phyloP scores from a whole-genome alignment of 1,140 invertebrate genomes.

The Mizuhopecten yessoensis region DNA sequence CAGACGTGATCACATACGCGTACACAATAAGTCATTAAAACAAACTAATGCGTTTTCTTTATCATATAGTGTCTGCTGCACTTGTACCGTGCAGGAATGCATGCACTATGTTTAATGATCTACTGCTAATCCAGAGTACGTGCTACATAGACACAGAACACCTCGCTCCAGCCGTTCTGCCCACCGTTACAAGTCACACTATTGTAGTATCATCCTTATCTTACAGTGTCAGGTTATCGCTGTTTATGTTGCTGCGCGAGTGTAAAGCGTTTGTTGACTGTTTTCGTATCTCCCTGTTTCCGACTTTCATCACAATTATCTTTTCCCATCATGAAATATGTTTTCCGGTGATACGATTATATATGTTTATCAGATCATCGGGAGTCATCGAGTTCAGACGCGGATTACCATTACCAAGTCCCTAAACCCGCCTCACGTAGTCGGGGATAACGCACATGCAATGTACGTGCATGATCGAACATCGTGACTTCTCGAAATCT shows the following conservation, averaged over 20 bases:
- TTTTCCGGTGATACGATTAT: background rate
- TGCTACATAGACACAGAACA: background rate
- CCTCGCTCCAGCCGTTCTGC: background rate
- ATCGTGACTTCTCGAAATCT: conserved; percentile 20
- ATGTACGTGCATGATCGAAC: conserved; percentile 32
- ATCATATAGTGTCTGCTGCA: background rate
- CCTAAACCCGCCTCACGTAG: background rate
- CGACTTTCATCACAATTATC: conserved; percentile 38
- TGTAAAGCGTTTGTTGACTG: background rate
- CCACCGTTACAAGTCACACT: background rate
- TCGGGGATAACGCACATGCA: background rate
- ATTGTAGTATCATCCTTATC: background rate
- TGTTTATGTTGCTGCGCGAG: background rate
- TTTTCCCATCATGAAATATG: conserved; percentile 9
- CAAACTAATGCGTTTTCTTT: background rate
- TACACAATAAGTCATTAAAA: background rate
- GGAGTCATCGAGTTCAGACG: conserved; percentile 17
- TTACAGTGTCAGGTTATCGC: background rate
- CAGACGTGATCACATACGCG: conserved; percentile 7
- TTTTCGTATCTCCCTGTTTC: background rate
- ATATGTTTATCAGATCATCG: background rate
- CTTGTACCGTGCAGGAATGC: background rate
- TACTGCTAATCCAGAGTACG: background rate
- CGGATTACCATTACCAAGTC: background rate
- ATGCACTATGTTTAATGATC: background rate